phyloP scores from a whole-genome alignment of 2,888 invertebrate genomes.

The Heliothis peltigera region DNA sequence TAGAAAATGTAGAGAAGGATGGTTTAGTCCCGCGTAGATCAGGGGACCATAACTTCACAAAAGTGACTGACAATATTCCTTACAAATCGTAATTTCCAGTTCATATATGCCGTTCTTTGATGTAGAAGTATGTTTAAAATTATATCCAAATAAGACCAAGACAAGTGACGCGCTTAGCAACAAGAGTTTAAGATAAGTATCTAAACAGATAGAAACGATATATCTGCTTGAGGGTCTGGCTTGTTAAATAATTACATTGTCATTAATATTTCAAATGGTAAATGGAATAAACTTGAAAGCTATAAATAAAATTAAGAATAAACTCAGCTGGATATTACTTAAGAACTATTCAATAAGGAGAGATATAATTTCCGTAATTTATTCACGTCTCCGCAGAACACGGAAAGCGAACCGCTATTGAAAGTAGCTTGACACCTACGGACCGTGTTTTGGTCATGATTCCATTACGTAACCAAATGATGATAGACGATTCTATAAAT shows the following conservation, averaged over 20 bases:
- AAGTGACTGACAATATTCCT: too few species aligned
- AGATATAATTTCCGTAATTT: constrained; percentile 43
- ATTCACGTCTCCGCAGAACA: constrained; percentile 42
- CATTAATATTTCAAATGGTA: neutral
- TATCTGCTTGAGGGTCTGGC: neutral
- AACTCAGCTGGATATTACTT: constrained; percentile 30
- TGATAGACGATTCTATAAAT: constrained; percentile 38
- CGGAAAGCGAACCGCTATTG: constrained; percentile 46
- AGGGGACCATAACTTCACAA: too few species aligned
- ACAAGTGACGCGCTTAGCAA: neutral
- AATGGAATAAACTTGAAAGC: neutral
- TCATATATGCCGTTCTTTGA: too few species aligned
- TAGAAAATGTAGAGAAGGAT: too few species aligned
- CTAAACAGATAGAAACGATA: neutral
- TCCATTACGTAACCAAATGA: constrained; percentile 47
- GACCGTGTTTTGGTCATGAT: constrained; percentile 27
- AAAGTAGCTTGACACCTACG: constrained; percentile 56
- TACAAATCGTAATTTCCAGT: too few species aligned
- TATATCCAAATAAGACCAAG: too few species aligned
- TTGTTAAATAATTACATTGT: neutral
- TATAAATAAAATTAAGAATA: constrained; percentile 31
- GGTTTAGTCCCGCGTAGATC: too few species aligned
- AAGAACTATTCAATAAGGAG: constrained; percentile 34
- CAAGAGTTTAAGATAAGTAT: neutral
- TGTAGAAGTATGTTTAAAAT: too few species aligned